Evolutionary conservation across 2,797 vertebrate genomes (phyloP), one percentile per base, ranked within the genome.

Genomic region (Malacoraja senta): DNA sequence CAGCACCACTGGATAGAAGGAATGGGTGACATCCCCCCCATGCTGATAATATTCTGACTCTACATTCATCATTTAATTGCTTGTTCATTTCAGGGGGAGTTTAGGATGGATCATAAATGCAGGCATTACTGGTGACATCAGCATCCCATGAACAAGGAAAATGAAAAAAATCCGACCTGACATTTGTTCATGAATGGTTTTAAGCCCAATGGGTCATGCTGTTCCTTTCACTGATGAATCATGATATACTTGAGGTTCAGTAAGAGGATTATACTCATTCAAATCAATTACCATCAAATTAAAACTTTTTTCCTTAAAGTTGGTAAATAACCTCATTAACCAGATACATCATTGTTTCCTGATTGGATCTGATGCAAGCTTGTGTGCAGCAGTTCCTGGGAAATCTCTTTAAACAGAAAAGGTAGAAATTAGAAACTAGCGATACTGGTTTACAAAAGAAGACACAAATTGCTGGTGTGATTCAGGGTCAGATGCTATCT

Each of bases 351-450:
- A 24, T 92, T 12, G 24, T 53, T 92, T 92, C 44, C 12, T 92
- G 71, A 92, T 26, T 76, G 26, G 90, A 29, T 58, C 29, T 74
- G 71, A 76, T 92, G 58, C 77, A 81, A 92, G 86, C 72, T 63
- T 93, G 80, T 93, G 81, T 80, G 94, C 94, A 94, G 94, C 94
- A 94, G 94, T 86, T 74, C 93, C 93, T 93, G 93, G 93, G 93
- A 94, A 68, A 94, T n/a, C 93, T 84, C 83, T 81, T 93, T 93
- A 93, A 94, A 93, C 93, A 93, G 78, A 91, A 72, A 90, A 93
- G 38, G 76, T 93, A 53, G 44, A 53, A 53, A 53, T 53, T 53
- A 53, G 44, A 53, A 53, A 53, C 44, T 53, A 53, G 44, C 44
- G 44, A 53, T 53, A 53, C 4, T 53, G 44, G 44, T 6, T 53